Conservation (phyloP, 2,113 vertebrate species). For the Engraulis encrasicolus region DNA sequence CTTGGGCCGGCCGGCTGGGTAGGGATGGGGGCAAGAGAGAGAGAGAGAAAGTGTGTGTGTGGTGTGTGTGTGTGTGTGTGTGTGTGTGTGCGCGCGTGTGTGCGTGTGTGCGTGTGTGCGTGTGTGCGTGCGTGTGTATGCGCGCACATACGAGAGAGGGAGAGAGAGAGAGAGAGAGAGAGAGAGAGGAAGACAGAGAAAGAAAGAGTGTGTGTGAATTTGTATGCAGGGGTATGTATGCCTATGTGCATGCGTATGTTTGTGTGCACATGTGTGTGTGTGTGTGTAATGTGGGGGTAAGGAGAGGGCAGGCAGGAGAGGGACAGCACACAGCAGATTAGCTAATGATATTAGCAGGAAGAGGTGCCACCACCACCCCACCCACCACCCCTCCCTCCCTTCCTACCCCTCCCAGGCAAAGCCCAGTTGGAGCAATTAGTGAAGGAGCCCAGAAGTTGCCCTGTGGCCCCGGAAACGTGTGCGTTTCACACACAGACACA, state of each 20-base stretch:
- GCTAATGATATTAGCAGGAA: conserved; percentile 78
- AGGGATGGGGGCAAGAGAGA: conserved; percentile 64
- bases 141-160: no score
- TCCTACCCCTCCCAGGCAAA: conserved; percentile 71
- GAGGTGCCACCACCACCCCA: no score
- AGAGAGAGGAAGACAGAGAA: no score
- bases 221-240: conserved; percentile 79
- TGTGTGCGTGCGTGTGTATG: neutral
- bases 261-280: conserved; percentile 78
- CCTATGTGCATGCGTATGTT: conserved; percentile 76
- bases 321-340: conserved; percentile 78
- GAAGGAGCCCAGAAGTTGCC: conserved; percentile 66
- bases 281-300: conserved; percentile 75
- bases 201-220: neutral
- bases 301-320: conserved; percentile 67
- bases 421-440: conserved; percentile 79
- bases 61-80: neutral
- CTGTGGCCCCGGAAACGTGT: conserved; percentile 58
- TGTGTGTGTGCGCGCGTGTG: neutral
- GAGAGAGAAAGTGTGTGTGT: conserved; percentile 32
- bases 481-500: no score
- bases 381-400: no score
- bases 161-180: no score
- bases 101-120: conserved; percentile 33
- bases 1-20: conserved; percentile 62